Base-by-base conservation (phyloP, 2,888 invertebrate genomes). In the Lasiommata megera region DNA sequence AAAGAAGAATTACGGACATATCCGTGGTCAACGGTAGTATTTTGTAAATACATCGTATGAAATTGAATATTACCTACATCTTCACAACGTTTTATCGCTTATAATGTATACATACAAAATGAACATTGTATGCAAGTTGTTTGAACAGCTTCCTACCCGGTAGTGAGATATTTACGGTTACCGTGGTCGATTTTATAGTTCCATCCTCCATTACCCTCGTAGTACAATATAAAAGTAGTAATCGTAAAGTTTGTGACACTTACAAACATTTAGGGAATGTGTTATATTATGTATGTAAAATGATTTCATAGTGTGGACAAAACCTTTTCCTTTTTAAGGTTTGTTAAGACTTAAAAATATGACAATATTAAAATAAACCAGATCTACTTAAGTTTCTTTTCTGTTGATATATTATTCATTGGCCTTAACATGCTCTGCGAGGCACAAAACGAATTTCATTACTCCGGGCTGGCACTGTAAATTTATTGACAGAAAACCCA, bases 241-340 rank as follows among this genome's bases (percentile, higher is more conserved):
- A 79, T 74, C 77, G 73, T 81, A 80, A 82, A 83, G 63, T 77
- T 79, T 74, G n/a, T n/a, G n/a, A n/a, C 76, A 67, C 67, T 76
- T 69, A 67, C 74, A 73, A 46, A 76, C 78, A 74, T 79, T 79
- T 77, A 68, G 76, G 75, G 73, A 78, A 75, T 80, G 74, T 77
- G 75, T 73, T 71, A 72, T 70, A 70, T 69, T 23, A 23, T 23
- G n/a, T 23, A 23, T 23, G 72, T 71, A 70, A 74, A 67, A 71
- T 63, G 64, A 62, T 62, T 60, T 74, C 65, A 61, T 66, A 61
- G 58, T 61, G 60, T 64, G 61, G 67, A 64, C 62, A 61, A 54
- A 59, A 48, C 48, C 44, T 44, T 29, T 54, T 46, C 43, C 54
- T 51, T 54, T 3, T n/a, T n/a, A n/a, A n/a, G n/a, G n/a, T n/a